Percentiles rank a stretch among this genome's conserved stretches.
Evolutionary conservation across 2,113 vertebrate species (phyloP).

Genomic region (Cygnus buccinator): DNA sequence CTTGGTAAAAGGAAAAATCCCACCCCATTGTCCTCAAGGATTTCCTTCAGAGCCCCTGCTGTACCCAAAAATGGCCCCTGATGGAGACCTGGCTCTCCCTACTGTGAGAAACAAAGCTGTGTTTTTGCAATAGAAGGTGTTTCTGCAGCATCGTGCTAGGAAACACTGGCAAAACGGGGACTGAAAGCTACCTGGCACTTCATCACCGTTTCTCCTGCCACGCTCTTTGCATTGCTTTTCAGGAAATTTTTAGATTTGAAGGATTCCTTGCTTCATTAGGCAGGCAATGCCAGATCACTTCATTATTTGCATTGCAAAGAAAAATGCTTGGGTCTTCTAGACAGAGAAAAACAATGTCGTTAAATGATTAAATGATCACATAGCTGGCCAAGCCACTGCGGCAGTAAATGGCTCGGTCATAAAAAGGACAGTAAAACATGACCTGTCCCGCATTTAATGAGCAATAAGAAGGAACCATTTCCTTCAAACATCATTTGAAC

Average conservation of each 20-base stretch:
- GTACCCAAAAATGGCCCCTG: background rate
- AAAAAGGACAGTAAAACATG: slow-evolving; percentile 63
- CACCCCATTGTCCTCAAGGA: background rate
- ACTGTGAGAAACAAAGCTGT: too few species aligned
- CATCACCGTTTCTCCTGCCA: background rate
- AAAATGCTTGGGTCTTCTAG: slow-evolving; percentile 18
- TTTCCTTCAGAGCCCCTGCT: background rate
- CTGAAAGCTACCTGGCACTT: background rate
- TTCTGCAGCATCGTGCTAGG: background rate
- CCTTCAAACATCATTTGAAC: slow-evolving; percentile 42
- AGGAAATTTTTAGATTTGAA: background rate
- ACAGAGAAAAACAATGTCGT: slow-evolving; percentile 40
- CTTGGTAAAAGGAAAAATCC: background rate
- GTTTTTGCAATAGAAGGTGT: too few species aligned
- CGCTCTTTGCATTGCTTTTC: background rate
- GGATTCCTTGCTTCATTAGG: slow-evolving; percentile 17
- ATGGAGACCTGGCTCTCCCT: background rate
- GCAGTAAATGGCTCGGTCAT: slow-evolving; percentile 48
- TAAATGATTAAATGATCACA: slow-evolving; percentile 45
- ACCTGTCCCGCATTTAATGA: slow-evolving; percentile 52
- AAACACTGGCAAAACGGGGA: background rate
- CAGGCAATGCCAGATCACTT: slow-evolving; percentile 18
- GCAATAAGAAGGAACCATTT: slow-evolving; percentile 51
- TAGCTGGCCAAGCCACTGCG: background rate
- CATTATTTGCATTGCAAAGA: slow-evolving; percentile 19